phyloP scores from a whole-genome alignment of 2,797 vertebrate genomes.

The Arvicola amphibius region DNA sequence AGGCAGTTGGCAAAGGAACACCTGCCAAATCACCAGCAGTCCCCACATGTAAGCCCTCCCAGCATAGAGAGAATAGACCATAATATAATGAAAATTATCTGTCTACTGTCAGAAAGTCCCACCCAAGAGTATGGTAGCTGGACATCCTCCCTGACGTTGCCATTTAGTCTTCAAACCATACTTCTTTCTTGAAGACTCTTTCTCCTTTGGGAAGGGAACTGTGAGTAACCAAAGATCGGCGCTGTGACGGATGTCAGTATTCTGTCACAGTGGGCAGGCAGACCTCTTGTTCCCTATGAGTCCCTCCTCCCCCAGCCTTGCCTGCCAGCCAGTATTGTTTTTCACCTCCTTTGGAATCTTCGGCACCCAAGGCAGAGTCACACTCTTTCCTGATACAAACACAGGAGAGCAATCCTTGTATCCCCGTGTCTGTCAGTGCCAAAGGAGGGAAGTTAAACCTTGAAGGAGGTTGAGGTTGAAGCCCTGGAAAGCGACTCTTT shows the following conservation, averaged over 20 bases:
- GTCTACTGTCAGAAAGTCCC: not conserved
- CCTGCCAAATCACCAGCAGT: not conserved
- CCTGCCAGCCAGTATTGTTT: not conserved
- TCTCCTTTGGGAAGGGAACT: not conserved
- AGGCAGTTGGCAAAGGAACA: not conserved
- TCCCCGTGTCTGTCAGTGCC: not conserved
- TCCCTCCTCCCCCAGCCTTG: not conserved
- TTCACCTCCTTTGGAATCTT: not conserved
- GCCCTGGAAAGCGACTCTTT: not conserved
- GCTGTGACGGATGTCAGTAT: not conserved
- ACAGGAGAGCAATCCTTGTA: not conserved
- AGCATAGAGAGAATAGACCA: not conserved
- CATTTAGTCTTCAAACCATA: not conserved
- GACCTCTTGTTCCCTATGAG: not conserved
- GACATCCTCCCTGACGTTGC: not conserved
- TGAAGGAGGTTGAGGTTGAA: not conserved
- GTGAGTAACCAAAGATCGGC: not conserved
- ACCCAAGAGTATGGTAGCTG: not conserved
- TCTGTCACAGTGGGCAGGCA: not conserved
- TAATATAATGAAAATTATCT: not conserved
- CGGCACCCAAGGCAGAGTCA: not conserved
- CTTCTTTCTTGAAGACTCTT: constrained; percentile 19
- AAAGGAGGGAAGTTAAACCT: not conserved
- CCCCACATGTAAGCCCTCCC: not conserved
- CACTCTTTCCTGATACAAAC: constrained; percentile 20